Percentiles rank a stretch among this genome's conserved stretches.
Evolutionary conservation across 1,140 invertebrate genomes (phyloP).

Genomic region (Goniozus legneri): DNA sequence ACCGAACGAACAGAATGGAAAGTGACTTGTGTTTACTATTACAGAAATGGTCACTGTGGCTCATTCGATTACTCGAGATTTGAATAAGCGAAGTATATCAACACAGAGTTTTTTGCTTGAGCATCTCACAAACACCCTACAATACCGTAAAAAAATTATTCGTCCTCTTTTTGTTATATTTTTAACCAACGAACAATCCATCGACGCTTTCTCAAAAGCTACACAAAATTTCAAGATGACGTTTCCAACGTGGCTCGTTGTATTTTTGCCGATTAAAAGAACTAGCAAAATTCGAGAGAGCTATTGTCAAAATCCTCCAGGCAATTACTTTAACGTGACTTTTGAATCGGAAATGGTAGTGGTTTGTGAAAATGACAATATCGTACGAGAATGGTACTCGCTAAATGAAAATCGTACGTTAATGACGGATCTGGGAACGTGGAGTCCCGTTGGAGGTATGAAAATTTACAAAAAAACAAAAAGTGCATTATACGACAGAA

Average conservation of each 20-base stretch:
- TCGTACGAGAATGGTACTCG: neutral
- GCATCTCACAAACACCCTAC: no score
- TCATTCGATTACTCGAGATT: no score
- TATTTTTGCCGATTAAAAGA: neutral
- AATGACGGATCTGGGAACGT: no score
- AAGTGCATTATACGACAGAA: neutral
- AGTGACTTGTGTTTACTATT: no score
- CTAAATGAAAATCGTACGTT: no score
- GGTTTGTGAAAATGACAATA: neutral
- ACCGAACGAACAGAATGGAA: no score
- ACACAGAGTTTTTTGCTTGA: no score
- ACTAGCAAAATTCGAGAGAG: neutral
- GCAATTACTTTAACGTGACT: neutral
- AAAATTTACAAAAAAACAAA: no score
- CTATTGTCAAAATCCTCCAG: neutral
- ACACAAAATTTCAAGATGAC: neutral
- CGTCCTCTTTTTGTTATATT: neutral
- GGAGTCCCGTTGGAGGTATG: no score
- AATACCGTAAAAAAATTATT: no score
- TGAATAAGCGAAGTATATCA: no score
- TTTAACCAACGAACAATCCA: neutral
- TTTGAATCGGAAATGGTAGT: neutral
- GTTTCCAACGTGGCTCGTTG: neutral
- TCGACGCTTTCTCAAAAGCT: neutral
- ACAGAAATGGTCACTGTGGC: no score